Percentiles rank a stretch among this genome's conserved stretches.
phyloP scores from a whole-genome alignment of 2,888 invertebrate species.

The Tipula confusa region DNA sequence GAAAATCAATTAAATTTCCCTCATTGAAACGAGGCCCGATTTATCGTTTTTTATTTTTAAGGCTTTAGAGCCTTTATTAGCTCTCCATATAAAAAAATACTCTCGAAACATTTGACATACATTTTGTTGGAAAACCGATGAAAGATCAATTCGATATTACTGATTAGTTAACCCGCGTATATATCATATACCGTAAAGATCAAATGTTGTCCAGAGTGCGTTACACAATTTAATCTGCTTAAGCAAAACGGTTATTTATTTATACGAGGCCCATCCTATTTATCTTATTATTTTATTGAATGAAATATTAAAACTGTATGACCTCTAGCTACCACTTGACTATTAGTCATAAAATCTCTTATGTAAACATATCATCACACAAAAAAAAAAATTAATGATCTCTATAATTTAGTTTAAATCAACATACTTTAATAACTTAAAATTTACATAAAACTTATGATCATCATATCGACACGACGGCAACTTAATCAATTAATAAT shows the following conservation, averaged over 20 bases:
- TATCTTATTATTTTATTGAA: background rate
- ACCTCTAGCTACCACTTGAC: background rate
- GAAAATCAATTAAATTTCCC: no score
- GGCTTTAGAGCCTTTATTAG: no score
- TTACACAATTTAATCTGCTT: background rate
- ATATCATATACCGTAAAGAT: no score
- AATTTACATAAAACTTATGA: background rate
- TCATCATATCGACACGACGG: background rate
- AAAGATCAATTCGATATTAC: no score
- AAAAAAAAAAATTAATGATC: constrained; percentile 14
- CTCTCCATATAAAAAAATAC: no score
- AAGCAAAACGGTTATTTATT: background rate
- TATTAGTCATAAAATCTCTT: background rate
- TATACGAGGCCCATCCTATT: background rate
- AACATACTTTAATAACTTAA: background rate
- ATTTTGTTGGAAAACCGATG: no score
- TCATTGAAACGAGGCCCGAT: no score
- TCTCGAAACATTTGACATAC: no score
- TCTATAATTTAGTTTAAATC: constrained; percentile 1
- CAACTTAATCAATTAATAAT: constrained; percentile 20
- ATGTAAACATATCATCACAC: background rate
- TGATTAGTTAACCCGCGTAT: no score
- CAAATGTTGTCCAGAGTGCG: no score
- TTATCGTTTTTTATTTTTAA: no score
- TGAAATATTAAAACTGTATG: background rate